Evolutionary conservation across 2,797 vertebrate species (phyloP).

Genomic region (Pagetopsis macropterus): DNA sequence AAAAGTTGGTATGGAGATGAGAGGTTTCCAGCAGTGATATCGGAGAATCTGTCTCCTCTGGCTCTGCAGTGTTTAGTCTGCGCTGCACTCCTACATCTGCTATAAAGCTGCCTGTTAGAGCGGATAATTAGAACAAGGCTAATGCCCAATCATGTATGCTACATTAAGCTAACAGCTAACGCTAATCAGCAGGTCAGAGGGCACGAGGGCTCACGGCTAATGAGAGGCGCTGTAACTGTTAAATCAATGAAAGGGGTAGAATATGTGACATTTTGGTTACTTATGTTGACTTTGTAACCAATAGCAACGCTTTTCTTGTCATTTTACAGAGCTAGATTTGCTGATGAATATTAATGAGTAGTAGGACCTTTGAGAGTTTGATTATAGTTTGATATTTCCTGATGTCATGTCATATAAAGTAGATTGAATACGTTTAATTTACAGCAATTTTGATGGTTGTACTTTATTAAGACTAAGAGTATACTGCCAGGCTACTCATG

Average conservation of each 20-base stretch:
- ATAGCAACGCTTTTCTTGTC: background rate
- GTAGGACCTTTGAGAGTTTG: background rate
- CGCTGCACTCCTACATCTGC: conserved; percentile 65
- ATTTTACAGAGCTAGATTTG: background rate
- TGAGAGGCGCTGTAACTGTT: conserved; percentile 19
- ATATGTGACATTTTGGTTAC: background rate
- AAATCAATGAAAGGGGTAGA: background rate
- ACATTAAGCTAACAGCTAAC: conserved; percentile 57
- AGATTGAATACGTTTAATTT: background rate
- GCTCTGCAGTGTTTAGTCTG: conserved; percentile 74
- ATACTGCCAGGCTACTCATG: background rate
- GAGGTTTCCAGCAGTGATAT: conserved; percentile 30
- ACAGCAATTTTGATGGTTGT: background rate
- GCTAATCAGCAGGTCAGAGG: conserved; percentile 44
- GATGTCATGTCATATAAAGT: background rate
- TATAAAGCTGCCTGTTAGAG: conserved; percentile 65
- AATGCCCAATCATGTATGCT: conserved; percentile 61
- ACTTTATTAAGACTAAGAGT: background rate
- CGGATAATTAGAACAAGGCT: conserved; percentile 61
- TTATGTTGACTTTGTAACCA: background rate
- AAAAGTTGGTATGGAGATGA: conserved; percentile 2
- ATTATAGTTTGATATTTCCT: background rate
- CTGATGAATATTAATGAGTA: background rate
- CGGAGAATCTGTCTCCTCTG: conserved; percentile 46
- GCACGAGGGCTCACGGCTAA: conserved; percentile 13